Base-by-base conservation (phyloP, 2,888 invertebrate species). In the Agonopterix subpropinquella region DNA sequence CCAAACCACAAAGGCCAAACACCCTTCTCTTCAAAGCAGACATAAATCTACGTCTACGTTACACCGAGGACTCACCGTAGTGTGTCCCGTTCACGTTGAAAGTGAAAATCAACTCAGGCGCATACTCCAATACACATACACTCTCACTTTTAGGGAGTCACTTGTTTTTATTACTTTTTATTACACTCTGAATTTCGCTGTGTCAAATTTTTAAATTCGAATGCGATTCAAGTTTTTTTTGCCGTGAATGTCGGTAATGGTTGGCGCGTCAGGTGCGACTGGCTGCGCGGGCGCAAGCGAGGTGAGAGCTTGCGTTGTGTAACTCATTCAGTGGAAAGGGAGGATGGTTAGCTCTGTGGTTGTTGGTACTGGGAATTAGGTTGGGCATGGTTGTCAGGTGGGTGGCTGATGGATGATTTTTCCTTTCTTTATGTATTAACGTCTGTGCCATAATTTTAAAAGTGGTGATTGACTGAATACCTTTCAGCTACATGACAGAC, bases 21-120 rank as follows among this genome's bases (percentile, higher is more conserved):
- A 28, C 28, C 28, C 28, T 28, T 28, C 28, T 28, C 28, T 28
- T 28, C 28, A 28, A 28, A 28, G 7, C 28, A 28, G 39, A 39
- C 10, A 18, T 4, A 39, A n/a, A 39, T 1, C n/a, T 39, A 39
- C 39, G 39, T 39, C 39, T 9, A 39, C 39, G n/a, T 39, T n/a
- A 39, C 42, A 13, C 11, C 10, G 66, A 59, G 53, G 54, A 60
- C 58, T 84, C 66, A 86, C 85, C 81, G 73, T 72, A 65, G 64
- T 66, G 67, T 73, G 78, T 80, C 80, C 80, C 80, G 76, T 67
- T 58, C 65, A 62, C 67, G 74, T 79, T 77, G 86, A 86, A 85
- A 85, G 86, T 82, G 85, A 85, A 86, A 83, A 70, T 67, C 68
- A 68, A 64, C 70, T 65, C 69, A 58, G 57, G 66, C 70, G 79